Conservation (phyloP, 2,888 invertebrate species). For the Xestia sexstrigata region DNA sequence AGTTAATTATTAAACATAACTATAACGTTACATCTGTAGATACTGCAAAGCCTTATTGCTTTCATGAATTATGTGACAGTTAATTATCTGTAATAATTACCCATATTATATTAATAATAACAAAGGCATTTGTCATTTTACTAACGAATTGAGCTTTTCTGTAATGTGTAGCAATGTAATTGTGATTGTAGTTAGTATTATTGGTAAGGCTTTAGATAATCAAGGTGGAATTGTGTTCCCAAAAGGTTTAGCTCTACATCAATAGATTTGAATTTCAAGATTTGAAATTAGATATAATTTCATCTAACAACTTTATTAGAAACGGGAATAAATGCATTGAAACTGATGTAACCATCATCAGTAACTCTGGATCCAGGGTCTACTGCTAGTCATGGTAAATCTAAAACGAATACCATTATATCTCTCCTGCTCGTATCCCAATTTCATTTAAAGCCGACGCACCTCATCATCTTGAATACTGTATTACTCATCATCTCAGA, state of each 20-base stretch:
- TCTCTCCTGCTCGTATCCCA: background rate
- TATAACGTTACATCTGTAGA: constrained; percentile 12
- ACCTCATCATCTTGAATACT: background rate
- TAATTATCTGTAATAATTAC: constrained; percentile 42
- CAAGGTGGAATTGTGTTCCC: background rate
- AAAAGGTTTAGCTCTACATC: background rate
- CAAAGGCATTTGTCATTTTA: constrained; percentile 28
- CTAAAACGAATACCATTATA: background rate
- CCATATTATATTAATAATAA: constrained; percentile 35
- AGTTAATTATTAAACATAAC: background rate
- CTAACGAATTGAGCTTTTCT: constrained; percentile 26
- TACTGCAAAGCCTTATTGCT: constrained; percentile 30
- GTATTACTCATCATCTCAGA: background rate
- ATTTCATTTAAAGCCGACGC: too few species aligned
- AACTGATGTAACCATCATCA: background rate
- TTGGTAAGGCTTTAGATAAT: background rate
- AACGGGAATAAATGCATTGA: background rate
- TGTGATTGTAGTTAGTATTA: background rate
- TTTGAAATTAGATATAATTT: background rate
- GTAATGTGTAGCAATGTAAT: background rate
- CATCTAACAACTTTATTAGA: background rate
- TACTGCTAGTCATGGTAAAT: background rate
- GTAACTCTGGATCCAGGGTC: background rate
- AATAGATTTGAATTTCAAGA: background rate
- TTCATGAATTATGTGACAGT: constrained; percentile 52